phyloP scores from a whole-genome alignment of 2,888 invertebrate genomes.

The Choreutis nemorana region DNA sequence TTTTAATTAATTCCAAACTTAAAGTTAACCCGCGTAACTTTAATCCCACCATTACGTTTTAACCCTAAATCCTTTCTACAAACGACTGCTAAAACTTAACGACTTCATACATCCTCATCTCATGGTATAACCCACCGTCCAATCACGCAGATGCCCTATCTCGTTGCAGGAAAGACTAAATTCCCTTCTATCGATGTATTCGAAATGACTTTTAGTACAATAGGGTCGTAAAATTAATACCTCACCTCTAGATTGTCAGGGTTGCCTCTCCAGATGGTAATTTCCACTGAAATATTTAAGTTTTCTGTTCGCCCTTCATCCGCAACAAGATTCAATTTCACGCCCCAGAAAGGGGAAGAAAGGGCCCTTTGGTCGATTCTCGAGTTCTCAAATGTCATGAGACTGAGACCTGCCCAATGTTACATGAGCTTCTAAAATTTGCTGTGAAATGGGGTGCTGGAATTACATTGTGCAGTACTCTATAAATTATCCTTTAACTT shows the following conservation, averaged over 20 bases:
- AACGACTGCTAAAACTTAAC: conserved; percentile 55
- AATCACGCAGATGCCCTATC: too few relatives aligned
- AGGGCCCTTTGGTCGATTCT: conserved; percentile 43
- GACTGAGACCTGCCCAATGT: too few relatives aligned
- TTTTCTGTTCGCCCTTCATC: conserved; percentile 50
- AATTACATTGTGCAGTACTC: too few relatives aligned
- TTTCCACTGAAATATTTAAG: conserved; percentile 63
- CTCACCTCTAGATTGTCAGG: conserved; percentile 46
- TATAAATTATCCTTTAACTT: too few relatives aligned
- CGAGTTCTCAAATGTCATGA: conserved; percentile 54
- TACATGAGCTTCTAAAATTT: too few relatives aligned
- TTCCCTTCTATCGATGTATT: too few relatives aligned
- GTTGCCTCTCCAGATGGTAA: conserved; percentile 46
- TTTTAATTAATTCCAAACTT: conserved; percentile 54
- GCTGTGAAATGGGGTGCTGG: too few relatives aligned
- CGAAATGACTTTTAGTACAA: too few relatives aligned
- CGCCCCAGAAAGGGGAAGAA: conserved; percentile 60
- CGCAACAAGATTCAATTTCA: conserved; percentile 66
- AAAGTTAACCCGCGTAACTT: conserved; percentile 16
- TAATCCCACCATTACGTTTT: conserved; percentile 9
- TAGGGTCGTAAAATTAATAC: conserved; percentile 62
- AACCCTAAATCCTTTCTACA: conserved; percentile 31
- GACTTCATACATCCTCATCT: conserved; percentile 50
- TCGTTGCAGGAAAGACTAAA: too few relatives aligned
- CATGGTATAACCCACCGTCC: too few relatives aligned